phyloP scores from a whole-genome alignment of 64 coral and sea anemone species.

The Montipora sp. region DNA sequence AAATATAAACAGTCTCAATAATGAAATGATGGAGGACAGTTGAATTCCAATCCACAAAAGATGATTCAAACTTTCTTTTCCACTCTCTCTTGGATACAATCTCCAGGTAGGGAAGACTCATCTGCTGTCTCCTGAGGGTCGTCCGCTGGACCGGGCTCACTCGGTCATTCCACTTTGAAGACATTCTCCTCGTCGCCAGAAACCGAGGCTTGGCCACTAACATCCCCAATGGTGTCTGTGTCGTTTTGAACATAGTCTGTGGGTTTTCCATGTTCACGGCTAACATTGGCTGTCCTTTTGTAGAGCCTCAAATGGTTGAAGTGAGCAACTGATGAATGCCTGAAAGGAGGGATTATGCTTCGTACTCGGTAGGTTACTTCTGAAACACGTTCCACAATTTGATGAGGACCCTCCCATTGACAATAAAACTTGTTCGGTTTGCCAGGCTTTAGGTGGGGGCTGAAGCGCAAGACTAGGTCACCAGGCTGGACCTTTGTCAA shows the following conservation, averaged over 20 bases:
- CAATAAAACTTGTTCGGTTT: no score
- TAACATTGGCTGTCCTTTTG: not conserved
- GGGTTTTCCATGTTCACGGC: not conserved
- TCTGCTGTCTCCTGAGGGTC: no score
- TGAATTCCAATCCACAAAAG: not conserved
- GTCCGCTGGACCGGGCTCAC: no score
- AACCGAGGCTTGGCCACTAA: not conserved
- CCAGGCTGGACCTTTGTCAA: no score
- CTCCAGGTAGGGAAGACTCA: no score
- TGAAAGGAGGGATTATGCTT: not conserved
- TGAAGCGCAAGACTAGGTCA: no score
- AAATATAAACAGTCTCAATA: no score
- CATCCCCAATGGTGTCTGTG: not conserved
- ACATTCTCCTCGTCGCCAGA: no score
- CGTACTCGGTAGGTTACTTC: conserved; percentile 49
- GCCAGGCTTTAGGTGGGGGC: no score
- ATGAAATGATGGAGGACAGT: not conserved
- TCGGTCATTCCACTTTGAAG: no score
- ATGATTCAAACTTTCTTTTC: not conserved
- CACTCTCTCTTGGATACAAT: not conserved
- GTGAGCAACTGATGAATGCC: conserved; percentile 31
- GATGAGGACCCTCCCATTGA: no score
- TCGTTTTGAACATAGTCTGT: not conserved
- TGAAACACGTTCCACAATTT: conserved; percentile 4
- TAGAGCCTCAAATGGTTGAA: conserved; percentile 39